Conservation (phyloP, 2,797 vertebrate species). For the Craterocephalus amniculus region DNA sequence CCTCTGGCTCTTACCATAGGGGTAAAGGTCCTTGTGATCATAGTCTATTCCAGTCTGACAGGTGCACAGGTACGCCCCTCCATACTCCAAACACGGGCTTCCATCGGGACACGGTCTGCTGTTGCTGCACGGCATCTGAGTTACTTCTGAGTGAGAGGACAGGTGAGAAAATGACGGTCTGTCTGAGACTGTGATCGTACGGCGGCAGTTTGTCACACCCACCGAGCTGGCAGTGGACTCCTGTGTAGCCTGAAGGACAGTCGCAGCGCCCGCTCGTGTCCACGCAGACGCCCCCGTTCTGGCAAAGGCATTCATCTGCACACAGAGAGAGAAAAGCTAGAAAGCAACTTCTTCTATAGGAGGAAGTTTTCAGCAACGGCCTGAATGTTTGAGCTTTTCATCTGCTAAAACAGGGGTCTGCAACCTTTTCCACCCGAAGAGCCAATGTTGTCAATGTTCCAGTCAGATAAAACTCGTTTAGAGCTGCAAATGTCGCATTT, state of each 20-base stretch:
- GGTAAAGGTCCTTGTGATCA: conserved; percentile 81
- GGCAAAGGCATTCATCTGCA: conserved; percentile 88
- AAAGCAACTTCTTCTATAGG: conserved; percentile 36
- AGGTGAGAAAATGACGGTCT: conserved; percentile 12
- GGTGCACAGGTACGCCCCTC: conserved; percentile 93
- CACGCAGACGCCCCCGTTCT: conserved; percentile 91
- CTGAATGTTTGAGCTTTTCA: conserved; percentile 64
- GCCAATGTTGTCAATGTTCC: too few species aligned
- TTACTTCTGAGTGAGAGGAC: conserved; percentile 86
- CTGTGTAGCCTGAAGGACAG: conserved; percentile 84
- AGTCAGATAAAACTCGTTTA: too few species aligned
- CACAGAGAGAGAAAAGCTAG: conserved; percentile 27
- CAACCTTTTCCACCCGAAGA: too few species aligned
- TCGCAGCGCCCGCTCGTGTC: conserved; percentile 86
- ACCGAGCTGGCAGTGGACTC: conserved; percentile 96
- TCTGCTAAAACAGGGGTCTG: too few species aligned
- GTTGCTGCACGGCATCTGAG: conserved; percentile 92
- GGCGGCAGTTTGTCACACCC: conserved; percentile 62
- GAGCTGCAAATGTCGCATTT: too few species aligned
- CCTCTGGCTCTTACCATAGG: conserved; percentile 84
- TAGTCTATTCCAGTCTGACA: conserved; percentile 87
- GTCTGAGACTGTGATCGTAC: conserved; percentile 3
- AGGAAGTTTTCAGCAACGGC: conserved; percentile 34
- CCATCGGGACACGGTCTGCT: conserved; percentile 92
- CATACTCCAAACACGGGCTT: conserved; percentile 93